Evolutionary conservation across 1,140 invertebrate genomes (phyloP).

Genomic region (Philaenus spumarius): DNA sequence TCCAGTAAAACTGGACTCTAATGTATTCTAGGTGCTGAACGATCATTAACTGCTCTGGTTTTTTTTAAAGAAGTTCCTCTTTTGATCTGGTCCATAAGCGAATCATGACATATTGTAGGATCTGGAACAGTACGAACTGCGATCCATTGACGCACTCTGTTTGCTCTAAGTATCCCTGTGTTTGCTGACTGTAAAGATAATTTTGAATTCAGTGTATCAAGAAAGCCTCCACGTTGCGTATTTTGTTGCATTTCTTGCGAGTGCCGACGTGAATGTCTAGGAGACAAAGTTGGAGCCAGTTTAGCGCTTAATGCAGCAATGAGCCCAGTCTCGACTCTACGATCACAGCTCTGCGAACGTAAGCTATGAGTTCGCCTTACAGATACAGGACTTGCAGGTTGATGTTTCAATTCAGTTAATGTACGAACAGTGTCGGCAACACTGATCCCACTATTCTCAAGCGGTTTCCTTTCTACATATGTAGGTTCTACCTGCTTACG

Average conservation of each 20-base stretch:
- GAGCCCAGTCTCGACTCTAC: slow-evolving; percentile 52
- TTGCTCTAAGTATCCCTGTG: slow-evolving; percentile 33
- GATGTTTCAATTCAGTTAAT: slow-evolving; percentile 75
- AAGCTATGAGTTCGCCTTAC: slow-evolving; percentile 49
- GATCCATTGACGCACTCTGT: slow-evolving; percentile 62
- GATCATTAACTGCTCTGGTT: slow-evolving; percentile 56
- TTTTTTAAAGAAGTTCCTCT: slow-evolving; percentile 68
- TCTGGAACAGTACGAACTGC: slow-evolving; percentile 45
- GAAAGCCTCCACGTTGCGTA: too few species aligned
- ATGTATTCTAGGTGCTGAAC: slow-evolving; percentile 61
- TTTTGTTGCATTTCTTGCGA: slow-evolving; percentile 30
- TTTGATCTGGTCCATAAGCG: slow-evolving; percentile 86
- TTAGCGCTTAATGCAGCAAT: slow-evolving; percentile 68
- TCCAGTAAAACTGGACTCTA: neutral
- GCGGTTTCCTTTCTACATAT: slow-evolving; percentile 15
- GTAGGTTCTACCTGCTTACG: slow-evolving; percentile 10
- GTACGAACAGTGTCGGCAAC: slow-evolving; percentile 85
- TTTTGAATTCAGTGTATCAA: too few species aligned
- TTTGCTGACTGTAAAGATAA: neutral
- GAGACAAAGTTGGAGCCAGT: slow-evolving; percentile 51
- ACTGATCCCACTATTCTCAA: slow-evolving; percentile 42
- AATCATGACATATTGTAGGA: slow-evolving; percentile 49
- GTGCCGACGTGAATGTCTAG: slow-evolving; percentile 40
- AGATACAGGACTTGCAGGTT: slow-evolving; percentile 73
- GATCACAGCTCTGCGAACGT: slow-evolving; percentile 43